A percentile compares a stretch with the other conserved stretches of the same genome.
phyloP scores from a whole-genome alignment of 1,140 invertebrate genomes.

The Scaptodrosophila lebanonensis region DNA sequence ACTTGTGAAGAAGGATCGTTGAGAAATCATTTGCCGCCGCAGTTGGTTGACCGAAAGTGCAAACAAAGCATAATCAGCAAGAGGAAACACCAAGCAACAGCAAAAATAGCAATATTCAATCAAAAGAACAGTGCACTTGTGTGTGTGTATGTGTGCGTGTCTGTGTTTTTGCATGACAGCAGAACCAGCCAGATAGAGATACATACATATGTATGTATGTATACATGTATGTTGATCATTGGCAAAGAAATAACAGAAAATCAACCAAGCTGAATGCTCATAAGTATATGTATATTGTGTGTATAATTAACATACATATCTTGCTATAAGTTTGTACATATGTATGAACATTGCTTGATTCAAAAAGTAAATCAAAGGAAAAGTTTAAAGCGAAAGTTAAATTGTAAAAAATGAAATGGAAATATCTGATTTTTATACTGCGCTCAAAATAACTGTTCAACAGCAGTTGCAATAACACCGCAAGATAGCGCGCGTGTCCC shows the following conservation, averaged over 20 bases:
- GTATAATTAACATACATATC: no score
- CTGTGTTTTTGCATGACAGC: conserved; percentile 19
- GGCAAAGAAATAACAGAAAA: no score
- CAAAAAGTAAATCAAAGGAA: conserved; percentile 45
- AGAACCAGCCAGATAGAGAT: conserved; percentile 18
- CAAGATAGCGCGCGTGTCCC: conserved; percentile 12
- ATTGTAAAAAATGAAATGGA: no score
- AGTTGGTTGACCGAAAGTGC: conserved; percentile 1
- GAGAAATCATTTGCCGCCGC: background rate
- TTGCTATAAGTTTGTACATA: no score
- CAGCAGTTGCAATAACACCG: conserved; percentile 2
- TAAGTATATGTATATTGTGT: no score
- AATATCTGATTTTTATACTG: no score
- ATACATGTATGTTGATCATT: conserved; percentile 6
- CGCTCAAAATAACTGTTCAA: background rate
- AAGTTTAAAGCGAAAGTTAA: conserved; percentile 69
- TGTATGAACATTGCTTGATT: no score
- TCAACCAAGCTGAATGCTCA: no score
- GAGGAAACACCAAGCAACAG: conserved; percentile 29
- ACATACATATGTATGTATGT: conserved; percentile 4
- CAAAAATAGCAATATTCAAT: conserved; percentile 59
- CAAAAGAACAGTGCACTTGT: conserved; percentile 39
- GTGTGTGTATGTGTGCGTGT: conserved; percentile 28
- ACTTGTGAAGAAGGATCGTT: conserved; percentile 32
- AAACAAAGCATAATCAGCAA: conserved; percentile 25